Percentiles rank a stretch among this genome's conserved stretches.
These are phyloP conservation scores for Brenthis hecate DNA, from an alignment of 2,888 invertebrate genomes.

Conservation along the genomic window DNA sequence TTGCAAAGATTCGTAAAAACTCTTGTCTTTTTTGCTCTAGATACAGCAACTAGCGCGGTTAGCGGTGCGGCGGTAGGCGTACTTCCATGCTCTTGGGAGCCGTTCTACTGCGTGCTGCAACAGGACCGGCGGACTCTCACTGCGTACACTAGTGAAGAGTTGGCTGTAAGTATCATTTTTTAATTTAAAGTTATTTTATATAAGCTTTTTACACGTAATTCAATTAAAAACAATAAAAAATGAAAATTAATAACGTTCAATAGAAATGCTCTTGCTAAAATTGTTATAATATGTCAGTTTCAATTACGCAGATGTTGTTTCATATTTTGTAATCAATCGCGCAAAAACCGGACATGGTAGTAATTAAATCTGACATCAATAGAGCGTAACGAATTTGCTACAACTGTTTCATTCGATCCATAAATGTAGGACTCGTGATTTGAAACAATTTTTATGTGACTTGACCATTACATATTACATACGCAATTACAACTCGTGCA, in stretches of 20 bases:
- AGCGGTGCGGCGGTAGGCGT: constrained; percentile 79
- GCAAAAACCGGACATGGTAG: constrained; percentile 57
- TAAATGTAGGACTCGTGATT: constrained; percentile 34
- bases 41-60: constrained; percentile 74
- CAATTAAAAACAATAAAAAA: too few relatives aligned
- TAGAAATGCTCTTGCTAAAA: neutral
- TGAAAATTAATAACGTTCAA: too few relatives aligned
- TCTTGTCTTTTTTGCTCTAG: constrained; percentile 46
- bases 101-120: constrained; percentile 89
- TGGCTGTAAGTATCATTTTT: constrained; percentile 84
- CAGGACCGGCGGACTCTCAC: constrained; percentile 89
- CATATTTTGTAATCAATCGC: constrained; percentile 46
- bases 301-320: constrained; percentile 29
- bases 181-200: neutral
- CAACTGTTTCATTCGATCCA: constrained; percentile 44
- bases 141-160: constrained; percentile 89
- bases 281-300: constrained; percentile 1
- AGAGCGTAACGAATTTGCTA: constrained; percentile 57
- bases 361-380: constrained; percentile 62
- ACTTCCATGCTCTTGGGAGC: constrained; percentile 86
- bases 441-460: constrained; percentile 29
- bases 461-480: constrained; percentile 30
- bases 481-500: constrained; percentile 27
- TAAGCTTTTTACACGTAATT: too few relatives aligned
- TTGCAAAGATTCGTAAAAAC: neutral